Evolutionary conservation across 2,797 vertebrate species (phyloP), one percentile per base, ranked within the genome.

Genomic region (Smutsia temminckii): DNA sequence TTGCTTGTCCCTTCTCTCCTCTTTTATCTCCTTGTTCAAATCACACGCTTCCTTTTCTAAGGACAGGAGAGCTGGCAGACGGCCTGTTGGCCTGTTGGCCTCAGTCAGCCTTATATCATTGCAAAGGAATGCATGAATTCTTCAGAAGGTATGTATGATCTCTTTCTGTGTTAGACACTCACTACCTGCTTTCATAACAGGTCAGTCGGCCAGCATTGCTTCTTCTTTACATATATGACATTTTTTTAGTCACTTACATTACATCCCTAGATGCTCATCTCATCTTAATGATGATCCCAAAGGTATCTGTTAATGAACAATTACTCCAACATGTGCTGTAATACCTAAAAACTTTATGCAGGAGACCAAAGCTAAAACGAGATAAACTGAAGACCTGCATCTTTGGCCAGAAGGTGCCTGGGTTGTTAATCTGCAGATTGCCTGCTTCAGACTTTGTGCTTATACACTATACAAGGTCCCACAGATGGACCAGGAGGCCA

Each of bases 1-100:
- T 95, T 95, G 85, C 96, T 88, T 18, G 17, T 96, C 87, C 34
- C 55, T 96, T 98, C 95, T 69, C 93, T 90, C 87, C 95, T 75
- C 77, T 91, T 98, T 98, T 96, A 97, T 98, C 97, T 97, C 81
- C 72, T 77, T 89, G 81, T 90, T 95, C 95, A 91, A 94, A 96
- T 96, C 97, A 96, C 96, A 97, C 18, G 93, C 96, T 98, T 98
- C 97, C 97, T 98, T 96, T 98, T 93, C 93, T 96, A 97, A 97
- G 95, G 55, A 74, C 74, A 66, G 80, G 95, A 89, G 79, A 90
- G 72, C 97, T 98, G 97, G 93, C 94, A 97, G 97, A 55, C 64
- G 96, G 97, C 96, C 95, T 90, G 16, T 71, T 96, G 95, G 95
- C 92, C 84, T 89, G 96, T 93, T 97, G 97, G 96, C 95, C 96